Base-by-base conservation (phyloP, 1,140 invertebrate genomes). In the Caenorhabditis remanei region DNA sequence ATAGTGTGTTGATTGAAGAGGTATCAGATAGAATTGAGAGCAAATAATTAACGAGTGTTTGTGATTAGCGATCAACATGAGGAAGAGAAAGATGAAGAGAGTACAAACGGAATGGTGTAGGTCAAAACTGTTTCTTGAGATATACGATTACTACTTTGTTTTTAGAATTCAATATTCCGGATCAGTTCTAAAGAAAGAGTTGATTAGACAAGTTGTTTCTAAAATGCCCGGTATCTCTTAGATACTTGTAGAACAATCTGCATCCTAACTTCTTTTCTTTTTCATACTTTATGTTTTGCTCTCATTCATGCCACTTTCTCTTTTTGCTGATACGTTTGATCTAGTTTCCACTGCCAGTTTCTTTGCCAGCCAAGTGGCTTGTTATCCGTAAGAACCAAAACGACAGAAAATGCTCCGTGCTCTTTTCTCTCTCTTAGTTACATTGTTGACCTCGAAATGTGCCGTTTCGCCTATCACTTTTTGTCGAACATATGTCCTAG, bases 11-110 rank as follows among this genome's bases (percentile, higher is more conserved):
- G 71, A 50, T 79, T 79, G n/a, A 4, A 79, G 71, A 79, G 71
- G 24, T 21, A 11, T 9, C 7, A 79, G 43, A 79, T 46, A 53
- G 21, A 48, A 79, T 79, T 50, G 46, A 79, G 71, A 79, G 71
- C 71, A 79, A 79, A 79, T 50, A 79, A 50, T 79, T 79, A 79
- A 79, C 46, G 71, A 79, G 71, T 79, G 71, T 79, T 79, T 79
- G 71, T 50, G 71, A 79, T 79, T 79, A 79, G 71, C 71, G n/a
- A 79, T 79, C 71, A 79, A 79, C 71, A 50, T 24, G n/a, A 79
- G 65, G 65, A 71, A 16, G 40, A 40, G 19, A 46, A 19, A 43
- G 16, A 4, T 11, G 13, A 13, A 11, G 21, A 53, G 19, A 67
- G 21, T 67, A 13, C 32, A 40, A 67, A 67, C 32, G 11, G 21